These are phyloP conservation scores for Poecilus cupreus DNA, from an alignment of 2,888 invertebrate genomes.

Conservation along the genomic window DNA sequence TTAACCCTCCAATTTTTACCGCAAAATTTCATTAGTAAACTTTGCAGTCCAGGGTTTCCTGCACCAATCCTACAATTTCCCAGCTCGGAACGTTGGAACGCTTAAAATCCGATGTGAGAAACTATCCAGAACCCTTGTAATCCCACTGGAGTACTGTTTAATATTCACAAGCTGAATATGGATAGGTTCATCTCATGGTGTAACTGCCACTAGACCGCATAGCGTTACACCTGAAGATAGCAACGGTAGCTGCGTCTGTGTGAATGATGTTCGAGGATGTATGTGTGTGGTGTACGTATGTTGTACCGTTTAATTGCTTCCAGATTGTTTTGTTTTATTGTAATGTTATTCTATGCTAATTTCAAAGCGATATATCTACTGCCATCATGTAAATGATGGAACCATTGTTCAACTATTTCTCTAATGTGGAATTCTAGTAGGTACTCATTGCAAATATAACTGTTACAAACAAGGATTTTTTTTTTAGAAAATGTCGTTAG, in stretches of 20 bases:
- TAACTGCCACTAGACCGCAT: constrained; percentile 4
- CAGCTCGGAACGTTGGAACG: not conserved
- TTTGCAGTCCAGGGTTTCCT: not conserved
- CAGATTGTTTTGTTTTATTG: constrained; percentile 45
- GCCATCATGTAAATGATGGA: not conserved
- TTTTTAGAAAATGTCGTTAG: too few species aligned
- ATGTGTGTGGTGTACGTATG: not conserved
- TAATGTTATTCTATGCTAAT: constrained; percentile 45
- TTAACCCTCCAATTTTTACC: constrained; percentile 5
- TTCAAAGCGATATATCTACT: constrained; percentile 9
- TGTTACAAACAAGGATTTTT: too few species aligned
- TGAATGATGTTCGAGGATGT: constrained; percentile 20
- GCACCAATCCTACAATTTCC: not conserved
- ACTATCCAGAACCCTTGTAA: constrained; percentile 38
- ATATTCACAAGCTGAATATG: constrained; percentile 56
- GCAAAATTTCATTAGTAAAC: constrained; percentile 24
- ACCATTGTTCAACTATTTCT: not conserved
- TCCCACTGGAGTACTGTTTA: constrained; percentile 45
- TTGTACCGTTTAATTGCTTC: constrained; percentile 38
- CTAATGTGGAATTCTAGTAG: not conserved
- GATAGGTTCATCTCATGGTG: constrained; percentile 50
- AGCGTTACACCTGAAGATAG: constrained; percentile 29
- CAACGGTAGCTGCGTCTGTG: not conserved
- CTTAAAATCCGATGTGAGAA: constrained; percentile 25
- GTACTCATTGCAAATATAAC: too few species aligned